Base-by-base conservation (phyloP, 2,888 invertebrate species). In the Willowsia nigromaculata region DNA sequence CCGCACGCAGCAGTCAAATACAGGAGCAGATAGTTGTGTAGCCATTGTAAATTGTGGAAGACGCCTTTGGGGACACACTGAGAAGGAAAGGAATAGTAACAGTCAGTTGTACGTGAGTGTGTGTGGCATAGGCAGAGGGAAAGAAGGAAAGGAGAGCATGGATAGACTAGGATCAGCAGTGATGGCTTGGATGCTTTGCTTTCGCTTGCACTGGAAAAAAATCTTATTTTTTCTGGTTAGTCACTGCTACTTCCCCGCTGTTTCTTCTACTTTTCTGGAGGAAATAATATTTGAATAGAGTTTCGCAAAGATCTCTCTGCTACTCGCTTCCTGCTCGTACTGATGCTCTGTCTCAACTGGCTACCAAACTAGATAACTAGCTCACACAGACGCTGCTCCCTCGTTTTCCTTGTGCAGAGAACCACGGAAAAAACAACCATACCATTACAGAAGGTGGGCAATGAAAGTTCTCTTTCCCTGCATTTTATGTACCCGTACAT, bases 11-110 rank as follows among this genome's bases (percentile, higher is more conserved):
- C 82, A 88, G 68, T 78, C 86, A 88, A 62, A 82, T 22, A 59
- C 37, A 62, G 65, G 62, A 83, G 82, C 33, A 82, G 88, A 88
- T 88, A 88, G 74, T 81, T 71, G 43, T 82, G 82, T 59, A 83
- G 88, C 83, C 82, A 88, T 88, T 82, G 88, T 82, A 83, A 88
- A 88, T 88, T 88, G 88, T 30, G 83, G 82, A 88, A 88, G 88
- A 88, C 88, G 88, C 88, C 88, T 88, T 88, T 82, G 88, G 88
- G 88, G 88, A 88, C 88, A 87, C 80, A 30, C 47, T 37, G 62
- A 40, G 30, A 74, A 71, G 22, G 33, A 47, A 80, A 86, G 50
- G 81, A 65, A 68, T 68, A 22, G 65, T 83, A 68, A 83, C 65
- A 83, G 68, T 68, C 18, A 83, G 53, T 43, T 33, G 68, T 47